Base-by-base conservation (phyloP, 2,888 invertebrate species). In the Ptychoptera contaminata region DNA sequence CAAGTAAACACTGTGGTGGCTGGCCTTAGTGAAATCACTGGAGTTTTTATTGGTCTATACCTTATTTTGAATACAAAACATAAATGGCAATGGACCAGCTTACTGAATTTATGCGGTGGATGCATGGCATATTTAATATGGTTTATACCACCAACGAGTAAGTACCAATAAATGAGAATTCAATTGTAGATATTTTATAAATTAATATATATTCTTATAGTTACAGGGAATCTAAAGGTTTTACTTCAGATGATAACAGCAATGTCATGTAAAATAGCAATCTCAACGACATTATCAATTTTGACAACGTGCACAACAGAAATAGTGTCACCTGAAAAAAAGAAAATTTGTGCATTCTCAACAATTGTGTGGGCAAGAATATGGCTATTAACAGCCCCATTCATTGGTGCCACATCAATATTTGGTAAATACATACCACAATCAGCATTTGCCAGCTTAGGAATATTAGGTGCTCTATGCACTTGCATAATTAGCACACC, bases 231-330 rank as follows among this genome's bases (percentile, higher is more conserved):
- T 44, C 49, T 52, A 16, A 56, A 59, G 15, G 54, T 63, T 16
- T 58, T 61, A 6, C 55, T 67, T 34, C 54, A 67, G 2, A 67
- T 67, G 66, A 46, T 58, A 37, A 57, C 63, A 4, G 61, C 67
- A 9, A 67, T 67, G 67, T 51, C 65, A 11, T 67, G 66, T 6
- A 67, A 67, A 51, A 57, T 61, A 32, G 64, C 67, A 15, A 67
- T 67, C 32, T 66, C 65, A 32, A 59, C 60, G 2, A 61, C 65
- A 2, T 56, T 67, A 4, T 57, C 63, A 46, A 62, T 67, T 46
- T 54, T 67, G 29, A 65, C 65, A 12, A 67, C 66, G 9, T 61
- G 67, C 50, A 67, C 66, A 6, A 61, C 61, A 10, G 67, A 67
- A 48, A 47, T 67, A 34, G 66, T 67, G 2, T 56, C 56, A 32